Conservation (phyloP, 2,797 vertebrate species). For the Lagothrix lagotricha region DNA sequence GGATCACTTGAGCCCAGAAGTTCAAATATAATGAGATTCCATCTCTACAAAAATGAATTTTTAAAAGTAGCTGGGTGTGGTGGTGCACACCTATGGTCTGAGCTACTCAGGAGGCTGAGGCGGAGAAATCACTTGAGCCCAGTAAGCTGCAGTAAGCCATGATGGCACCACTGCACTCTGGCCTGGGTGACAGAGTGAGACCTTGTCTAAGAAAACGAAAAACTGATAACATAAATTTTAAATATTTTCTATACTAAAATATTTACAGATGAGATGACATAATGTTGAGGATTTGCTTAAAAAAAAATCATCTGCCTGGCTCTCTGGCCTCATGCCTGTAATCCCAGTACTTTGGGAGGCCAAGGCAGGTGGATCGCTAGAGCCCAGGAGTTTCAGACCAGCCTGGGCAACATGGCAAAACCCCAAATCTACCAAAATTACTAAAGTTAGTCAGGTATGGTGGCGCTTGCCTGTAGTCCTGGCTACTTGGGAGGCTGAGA, state of each 20-base stretch:
- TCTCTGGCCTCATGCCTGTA: not conserved
- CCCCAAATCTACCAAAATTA: not conserved
- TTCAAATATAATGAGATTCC: not conserved
- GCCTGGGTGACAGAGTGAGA: not conserved
- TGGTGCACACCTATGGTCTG: not conserved
- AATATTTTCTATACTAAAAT: not conserved
- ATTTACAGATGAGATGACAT: not conserved
- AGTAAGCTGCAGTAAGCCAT: not conserved
- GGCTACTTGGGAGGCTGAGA: too few relatives aligned
- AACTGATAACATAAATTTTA: not conserved
- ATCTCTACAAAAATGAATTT: not conserved
- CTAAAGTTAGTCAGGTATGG: not conserved
- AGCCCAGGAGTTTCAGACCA: not conserved
- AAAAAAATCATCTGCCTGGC: not conserved
- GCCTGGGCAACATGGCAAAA: not conserved
- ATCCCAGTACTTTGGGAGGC: not conserved
- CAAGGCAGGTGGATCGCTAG: fast-evolving
- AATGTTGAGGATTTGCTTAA: not conserved
- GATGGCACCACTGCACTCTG: not conserved
- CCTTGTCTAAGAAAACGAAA: not conserved
- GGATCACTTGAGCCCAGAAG: not conserved
- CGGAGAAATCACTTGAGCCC: not conserved
- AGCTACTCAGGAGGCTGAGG: not conserved
- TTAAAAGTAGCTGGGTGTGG: not conserved
- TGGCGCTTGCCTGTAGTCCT: not conserved